Percentiles rank a stretch among this genome's conserved stretches.
phyloP scores from a whole-genome alignment of 2,888 invertebrate genomes.

The Leuctra nigra region DNA sequence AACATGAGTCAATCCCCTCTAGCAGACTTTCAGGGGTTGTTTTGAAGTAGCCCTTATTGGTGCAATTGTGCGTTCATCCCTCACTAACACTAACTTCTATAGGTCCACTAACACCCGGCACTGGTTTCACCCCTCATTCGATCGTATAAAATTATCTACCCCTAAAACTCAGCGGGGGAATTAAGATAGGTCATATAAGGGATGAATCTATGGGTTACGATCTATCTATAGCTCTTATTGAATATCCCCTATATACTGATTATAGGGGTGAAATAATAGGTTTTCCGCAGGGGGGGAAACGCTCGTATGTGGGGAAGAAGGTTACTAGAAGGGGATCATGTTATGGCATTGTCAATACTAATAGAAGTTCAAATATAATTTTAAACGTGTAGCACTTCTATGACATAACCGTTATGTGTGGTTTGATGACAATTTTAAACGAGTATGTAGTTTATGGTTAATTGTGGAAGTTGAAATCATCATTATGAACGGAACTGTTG shows the following conservation, averaged over 20 bases:
- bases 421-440: too few relatives aligned
- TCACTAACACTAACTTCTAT: neutral
- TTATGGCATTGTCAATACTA: constrained; percentile 13
- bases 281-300: constrained; percentile 18
- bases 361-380: neutral
- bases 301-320: constrained; percentile 1
- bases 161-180: constrained; percentile 24
- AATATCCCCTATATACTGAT: constrained; percentile 23
- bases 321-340: neutral
- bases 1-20: neutral
- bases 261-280: constrained; percentile 26
- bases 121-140: neutral
- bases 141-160: constrained; percentile 12
- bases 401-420: too few relatives aligned
- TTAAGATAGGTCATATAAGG: constrained; percentile 24
- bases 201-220: constrained; percentile 16
- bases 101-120: constrained; percentile 3
- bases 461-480: too few relatives aligned
- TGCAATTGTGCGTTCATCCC: constrained; percentile 22
- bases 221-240: constrained; percentile 20
- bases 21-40: constrained; percentile 9
- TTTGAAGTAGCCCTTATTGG: constrained; percentile 22
- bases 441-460: too few relatives aligned
- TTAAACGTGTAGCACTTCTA: neutral
- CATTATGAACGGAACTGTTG: too few relatives aligned